Evolutionary conservation across 1,140 invertebrate genomes (phyloP).

Genomic region (Diorhabda elongata): DNA sequence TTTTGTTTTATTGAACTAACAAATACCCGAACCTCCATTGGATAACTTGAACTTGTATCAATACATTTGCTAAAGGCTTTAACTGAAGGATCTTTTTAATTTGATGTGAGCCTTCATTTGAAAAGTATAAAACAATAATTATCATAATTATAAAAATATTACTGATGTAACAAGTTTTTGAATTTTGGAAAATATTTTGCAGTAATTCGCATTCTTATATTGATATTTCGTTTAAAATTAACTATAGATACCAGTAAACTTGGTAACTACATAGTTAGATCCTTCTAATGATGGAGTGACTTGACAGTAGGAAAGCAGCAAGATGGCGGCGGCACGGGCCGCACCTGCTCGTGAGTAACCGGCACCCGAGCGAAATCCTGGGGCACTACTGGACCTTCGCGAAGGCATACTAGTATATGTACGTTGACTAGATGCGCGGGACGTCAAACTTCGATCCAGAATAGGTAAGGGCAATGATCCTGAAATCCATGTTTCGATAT

Average conservation of each 20-base stretch:
- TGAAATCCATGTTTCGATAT: conserved; percentile 34
- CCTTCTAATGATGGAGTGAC: conserved; percentile 11
- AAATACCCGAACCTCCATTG: too few species aligned
- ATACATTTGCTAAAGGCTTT: too few species aligned
- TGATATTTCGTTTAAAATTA: too few species aligned
- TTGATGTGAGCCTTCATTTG: too few species aligned
- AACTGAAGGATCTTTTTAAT: too few species aligned
- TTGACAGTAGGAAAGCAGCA: conserved; percentile 75
- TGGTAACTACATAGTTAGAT: conserved; percentile 9
- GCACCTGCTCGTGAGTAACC: conserved; percentile 78
- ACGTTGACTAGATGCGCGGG: conserved; percentile 65
- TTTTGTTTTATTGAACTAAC: too few species aligned
- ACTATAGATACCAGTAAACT: conserved; percentile 4
- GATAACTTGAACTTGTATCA: too few species aligned
- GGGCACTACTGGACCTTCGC: conserved; percentile 58
- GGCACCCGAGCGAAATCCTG: conserved; percentile 47
- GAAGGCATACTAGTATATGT: conserved; percentile 55
- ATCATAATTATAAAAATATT: too few species aligned
- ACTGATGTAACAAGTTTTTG: too few species aligned
- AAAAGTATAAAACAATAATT: too few species aligned
- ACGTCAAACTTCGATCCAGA: conserved; percentile 52
- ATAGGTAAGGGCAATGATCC: conserved; percentile 44
- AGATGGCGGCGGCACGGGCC: conserved; percentile 82
- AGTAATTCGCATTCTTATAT: too few species aligned
- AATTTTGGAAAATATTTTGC: too few species aligned